Conservation (phyloP, 2,113 vertebrate genomes). For the Onychostruthus taczanowskii region DNA sequence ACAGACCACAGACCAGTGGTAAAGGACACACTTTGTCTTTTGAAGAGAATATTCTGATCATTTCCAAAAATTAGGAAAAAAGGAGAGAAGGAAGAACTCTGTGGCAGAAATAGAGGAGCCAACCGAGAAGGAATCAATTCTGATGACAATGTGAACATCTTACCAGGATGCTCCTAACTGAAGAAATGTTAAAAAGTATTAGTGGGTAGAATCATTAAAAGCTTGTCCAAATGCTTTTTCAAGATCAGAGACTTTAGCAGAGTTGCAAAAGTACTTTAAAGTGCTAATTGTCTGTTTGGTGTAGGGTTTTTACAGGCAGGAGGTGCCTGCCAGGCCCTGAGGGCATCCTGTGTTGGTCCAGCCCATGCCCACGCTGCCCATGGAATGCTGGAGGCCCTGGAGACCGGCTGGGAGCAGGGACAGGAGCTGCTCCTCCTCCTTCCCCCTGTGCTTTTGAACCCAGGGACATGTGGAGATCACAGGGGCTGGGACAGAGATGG, state of each 20-base stretch:
- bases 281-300: neutral
- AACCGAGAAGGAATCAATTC: neutral
- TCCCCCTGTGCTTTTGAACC: neutral
- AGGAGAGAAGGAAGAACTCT: neutral
- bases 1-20: neutral
- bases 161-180: neutral
- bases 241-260: conserved; percentile 29
- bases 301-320: neutral
- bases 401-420: neutral
- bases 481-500: neutral
- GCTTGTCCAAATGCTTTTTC: conserved; percentile 7
- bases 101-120: neutral
- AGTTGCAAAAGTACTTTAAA: conserved; percentile 8
- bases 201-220: neutral
- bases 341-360: neutral
- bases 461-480: neutral
- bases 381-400: neutral
- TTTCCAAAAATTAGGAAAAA: neutral
- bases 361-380: neutral
- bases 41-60: neutral
- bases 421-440: neutral
- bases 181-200: neutral
- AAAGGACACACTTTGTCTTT: neutral
- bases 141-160: neutral
- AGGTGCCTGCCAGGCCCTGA: neutral